phyloP scores from a whole-genome alignment of 2,888 invertebrate genomes.

The Trachelus troglodyta region DNA sequence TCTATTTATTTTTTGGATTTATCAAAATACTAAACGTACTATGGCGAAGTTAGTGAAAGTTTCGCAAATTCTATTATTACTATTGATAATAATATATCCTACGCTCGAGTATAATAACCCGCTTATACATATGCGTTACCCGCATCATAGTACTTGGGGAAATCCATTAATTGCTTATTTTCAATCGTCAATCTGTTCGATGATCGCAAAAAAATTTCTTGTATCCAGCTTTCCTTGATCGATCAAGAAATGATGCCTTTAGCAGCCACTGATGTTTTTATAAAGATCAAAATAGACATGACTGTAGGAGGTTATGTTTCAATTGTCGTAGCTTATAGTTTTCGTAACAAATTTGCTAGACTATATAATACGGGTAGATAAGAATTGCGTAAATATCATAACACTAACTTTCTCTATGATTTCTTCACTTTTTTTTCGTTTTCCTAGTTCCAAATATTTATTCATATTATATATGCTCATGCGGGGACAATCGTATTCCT shows the following conservation, averaged over 20 bases:
- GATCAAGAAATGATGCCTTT: neutral
- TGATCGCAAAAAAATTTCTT: neutral
- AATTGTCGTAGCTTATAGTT: neutral
- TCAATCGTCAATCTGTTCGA: neutral
- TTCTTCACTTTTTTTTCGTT: neutral
- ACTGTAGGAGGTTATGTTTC: neutral
- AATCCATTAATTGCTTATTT: neutral
- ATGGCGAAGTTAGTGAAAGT: neutral
- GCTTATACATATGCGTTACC: neutral
- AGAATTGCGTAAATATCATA: neutral
- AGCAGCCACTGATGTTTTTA: neutral
- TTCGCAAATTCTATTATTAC: neutral
- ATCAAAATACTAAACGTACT: neutral
- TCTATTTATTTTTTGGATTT: neutral
- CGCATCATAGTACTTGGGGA: neutral
- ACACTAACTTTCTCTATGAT: neutral
- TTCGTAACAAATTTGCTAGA: neutral
- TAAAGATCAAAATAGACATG: neutral
- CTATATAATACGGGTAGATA: neutral
- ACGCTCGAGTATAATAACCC: neutral
- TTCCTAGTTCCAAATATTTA: neutral
- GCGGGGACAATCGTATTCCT: neutral
- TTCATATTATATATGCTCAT: neutral
- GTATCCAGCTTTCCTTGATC: neutral
- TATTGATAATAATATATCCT: too few species aligned